A percentile compares a stretch with the other conserved stretches of the same genome.
phyloP scores from a whole-genome alignment of 2,888 invertebrate genomes.

The Drosophila gaucha region DNA sequence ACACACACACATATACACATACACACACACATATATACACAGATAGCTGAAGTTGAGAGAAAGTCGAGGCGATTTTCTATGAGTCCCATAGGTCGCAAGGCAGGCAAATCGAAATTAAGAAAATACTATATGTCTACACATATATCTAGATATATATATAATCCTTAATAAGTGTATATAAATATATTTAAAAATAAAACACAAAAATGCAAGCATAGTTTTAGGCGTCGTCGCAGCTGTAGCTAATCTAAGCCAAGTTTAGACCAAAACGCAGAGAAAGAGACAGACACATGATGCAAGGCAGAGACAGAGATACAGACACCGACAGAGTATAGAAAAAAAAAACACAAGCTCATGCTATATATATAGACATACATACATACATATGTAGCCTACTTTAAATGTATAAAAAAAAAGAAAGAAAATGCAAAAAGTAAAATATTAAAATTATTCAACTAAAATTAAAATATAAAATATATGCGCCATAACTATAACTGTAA shows the following conservation, averaged over 20 bases:
- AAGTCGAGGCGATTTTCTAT: slow-evolving; percentile 20
- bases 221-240: slow-evolving; percentile 46
- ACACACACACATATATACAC: slow-evolving; percentile 20
- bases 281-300: slow-evolving; percentile 9
- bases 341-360: slow-evolving; percentile 52
- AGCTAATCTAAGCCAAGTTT: slow-evolving; percentile 54
- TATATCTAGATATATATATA: slow-evolving; percentile 15
- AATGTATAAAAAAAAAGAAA: slow-evolving; percentile 22
- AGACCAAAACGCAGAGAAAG: slow-evolving; percentile 46
- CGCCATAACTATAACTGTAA: slow-evolving; percentile 48
- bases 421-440: neutral
- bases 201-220: slow-evolving; percentile 39
- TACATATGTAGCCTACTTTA: slow-evolving; percentile 44
- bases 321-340: slow-evolving; percentile 5
- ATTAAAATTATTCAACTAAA: slow-evolving; percentile 36
- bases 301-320: slow-evolving; percentile 5
- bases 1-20: slow-evolving; percentile 21
- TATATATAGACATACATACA: slow-evolving; percentile 7
- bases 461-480: slow-evolving; percentile 27
- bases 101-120: slow-evolving; percentile 13
- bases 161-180: slow-evolving; percentile 47
- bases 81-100: slow-evolving; percentile 40
- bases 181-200: slow-evolving; percentile 6
- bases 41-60: slow-evolving; percentile 6
- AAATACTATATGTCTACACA: slow-evolving; percentile 12